Evolutionary conservation across 2,797 vertebrate species (phyloP).

Genomic region (Accipiter badius): DNA sequence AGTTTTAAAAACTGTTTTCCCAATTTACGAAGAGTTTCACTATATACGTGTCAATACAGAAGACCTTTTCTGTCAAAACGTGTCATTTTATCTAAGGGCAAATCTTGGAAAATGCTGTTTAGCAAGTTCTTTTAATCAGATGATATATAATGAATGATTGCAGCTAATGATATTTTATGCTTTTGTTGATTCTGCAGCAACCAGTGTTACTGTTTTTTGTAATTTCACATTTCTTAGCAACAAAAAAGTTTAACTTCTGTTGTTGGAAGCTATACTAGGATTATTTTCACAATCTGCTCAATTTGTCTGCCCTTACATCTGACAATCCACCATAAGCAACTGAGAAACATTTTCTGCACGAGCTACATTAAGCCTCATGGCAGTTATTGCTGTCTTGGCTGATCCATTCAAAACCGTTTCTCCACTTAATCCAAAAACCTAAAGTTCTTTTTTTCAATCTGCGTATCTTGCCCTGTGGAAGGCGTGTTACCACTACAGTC

Average conservation of each 20-base stretch:
- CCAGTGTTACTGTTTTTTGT: background rate
- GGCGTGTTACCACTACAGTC: background rate
- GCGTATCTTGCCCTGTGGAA: background rate
- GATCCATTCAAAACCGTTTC: conserved; percentile 39
- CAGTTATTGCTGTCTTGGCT: conserved; percentile 43
- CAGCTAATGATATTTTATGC: background rate
- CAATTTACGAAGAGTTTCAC: background rate
- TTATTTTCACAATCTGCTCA: conserved; percentile 56
- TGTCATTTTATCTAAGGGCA: background rate
- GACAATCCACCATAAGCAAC: conserved; percentile 42
- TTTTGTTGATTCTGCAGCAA: conserved; percentile 34
- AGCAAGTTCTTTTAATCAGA: conserved; percentile 20
- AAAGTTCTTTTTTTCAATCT: background rate
- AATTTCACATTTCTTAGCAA: conserved; percentile 53
- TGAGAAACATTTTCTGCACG: conserved; percentile 46
- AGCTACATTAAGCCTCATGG: conserved; percentile 39
- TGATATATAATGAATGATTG: background rate
- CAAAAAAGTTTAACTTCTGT: conserved; percentile 46
- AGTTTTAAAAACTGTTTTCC: background rate
- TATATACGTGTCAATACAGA: background rate
- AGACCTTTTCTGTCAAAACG: background rate
- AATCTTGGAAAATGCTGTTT: background rate
- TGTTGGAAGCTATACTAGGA: conserved; percentile 44
- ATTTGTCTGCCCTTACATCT: conserved; percentile 48
- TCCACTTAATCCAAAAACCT: background rate